A percentile compares a stretch with the other conserved stretches of the same genome.
These are phyloP conservation scores for Panonychus citri DNA, from an alignment of 1,140 invertebrate genomes.

Conservation along the genomic window DNA sequence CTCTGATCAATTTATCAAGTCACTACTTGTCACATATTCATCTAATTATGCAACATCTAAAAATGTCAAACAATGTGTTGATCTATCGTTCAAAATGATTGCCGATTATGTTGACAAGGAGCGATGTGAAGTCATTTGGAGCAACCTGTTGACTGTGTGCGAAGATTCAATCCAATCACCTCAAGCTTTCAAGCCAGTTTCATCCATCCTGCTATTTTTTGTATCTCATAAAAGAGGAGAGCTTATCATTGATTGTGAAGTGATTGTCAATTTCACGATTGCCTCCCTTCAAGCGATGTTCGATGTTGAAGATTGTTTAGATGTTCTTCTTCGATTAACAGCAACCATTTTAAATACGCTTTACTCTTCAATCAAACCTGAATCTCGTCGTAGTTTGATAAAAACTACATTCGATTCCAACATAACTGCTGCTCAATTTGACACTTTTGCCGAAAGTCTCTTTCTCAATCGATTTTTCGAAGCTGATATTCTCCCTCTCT, in stretches of 20 bases:
- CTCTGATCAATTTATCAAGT: constrained; percentile 16
- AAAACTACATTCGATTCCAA: not conserved
- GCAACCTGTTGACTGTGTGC: constrained; percentile 6
- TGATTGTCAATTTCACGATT: not conserved
- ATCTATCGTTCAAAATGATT: constrained; percentile 7
- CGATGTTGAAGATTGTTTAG: not conserved
- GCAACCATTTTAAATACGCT: not conserved
- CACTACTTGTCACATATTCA: constrained; percentile 3
- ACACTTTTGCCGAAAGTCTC: not conserved
- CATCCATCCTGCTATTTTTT: not conserved
- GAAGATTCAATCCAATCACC: not conserved
- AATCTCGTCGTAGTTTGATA: not conserved
- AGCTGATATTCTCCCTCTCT: not conserved
- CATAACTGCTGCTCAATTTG: not conserved
- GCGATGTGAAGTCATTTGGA: constrained; percentile 9
- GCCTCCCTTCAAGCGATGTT: not conserved
- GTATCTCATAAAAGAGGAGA: not conserved
- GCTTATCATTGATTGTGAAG: not conserved
- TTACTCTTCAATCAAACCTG: not conserved
- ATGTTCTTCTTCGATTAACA: not conserved
- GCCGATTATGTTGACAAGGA: constrained; percentile 9
- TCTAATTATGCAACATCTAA: not conserved
- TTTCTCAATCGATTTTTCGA: not conserved
- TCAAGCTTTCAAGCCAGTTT: not conserved
- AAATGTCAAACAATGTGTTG: constrained; percentile 5